A percentile compares a stretch with the other conserved stretches of the same genome.
Conservation (phyloP, 2,888 invertebrate species). For the Macrosiphum euphorbiae region DNA sequence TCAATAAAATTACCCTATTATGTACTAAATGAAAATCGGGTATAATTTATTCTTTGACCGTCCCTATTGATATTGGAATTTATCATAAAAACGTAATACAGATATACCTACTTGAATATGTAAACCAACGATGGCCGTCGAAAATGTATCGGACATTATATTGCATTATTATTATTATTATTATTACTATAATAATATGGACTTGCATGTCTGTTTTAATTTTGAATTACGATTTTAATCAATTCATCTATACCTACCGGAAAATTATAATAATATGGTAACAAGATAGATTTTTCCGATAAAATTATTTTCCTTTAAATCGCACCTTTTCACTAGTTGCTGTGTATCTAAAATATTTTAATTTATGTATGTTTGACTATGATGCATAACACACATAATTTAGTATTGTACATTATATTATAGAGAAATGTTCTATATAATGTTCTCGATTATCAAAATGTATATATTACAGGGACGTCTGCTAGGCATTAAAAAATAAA, state of each 20-base stretch:
- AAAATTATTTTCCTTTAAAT: background rate
- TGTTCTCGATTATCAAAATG: background rate
- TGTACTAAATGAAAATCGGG: slow-evolving; percentile 31
- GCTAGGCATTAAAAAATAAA: background rate
- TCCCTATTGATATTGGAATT: background rate
- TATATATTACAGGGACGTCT: background rate
- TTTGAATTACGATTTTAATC: background rate
- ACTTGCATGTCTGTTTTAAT: background rate
- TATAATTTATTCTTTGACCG: slow-evolving; percentile 3
- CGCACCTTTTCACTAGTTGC: background rate
- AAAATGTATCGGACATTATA: background rate
- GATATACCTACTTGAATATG: background rate
- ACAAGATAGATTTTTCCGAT: background rate
- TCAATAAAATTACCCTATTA: slow-evolving; percentile 13
- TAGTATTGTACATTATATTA: background rate
- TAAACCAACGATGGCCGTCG: background rate
- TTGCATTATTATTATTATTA: background rate
- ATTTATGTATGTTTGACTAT: background rate
- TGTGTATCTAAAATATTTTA: background rate
- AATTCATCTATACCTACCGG: background rate
- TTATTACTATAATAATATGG: background rate
- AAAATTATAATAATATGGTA: background rate
- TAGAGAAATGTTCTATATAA: background rate
- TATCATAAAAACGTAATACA: background rate
- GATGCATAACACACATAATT: background rate